These are phyloP conservation scores for Agelastica alni DNA, from an alignment of 2,888 invertebrate genomes.

Conservation along the genomic window DNA sequence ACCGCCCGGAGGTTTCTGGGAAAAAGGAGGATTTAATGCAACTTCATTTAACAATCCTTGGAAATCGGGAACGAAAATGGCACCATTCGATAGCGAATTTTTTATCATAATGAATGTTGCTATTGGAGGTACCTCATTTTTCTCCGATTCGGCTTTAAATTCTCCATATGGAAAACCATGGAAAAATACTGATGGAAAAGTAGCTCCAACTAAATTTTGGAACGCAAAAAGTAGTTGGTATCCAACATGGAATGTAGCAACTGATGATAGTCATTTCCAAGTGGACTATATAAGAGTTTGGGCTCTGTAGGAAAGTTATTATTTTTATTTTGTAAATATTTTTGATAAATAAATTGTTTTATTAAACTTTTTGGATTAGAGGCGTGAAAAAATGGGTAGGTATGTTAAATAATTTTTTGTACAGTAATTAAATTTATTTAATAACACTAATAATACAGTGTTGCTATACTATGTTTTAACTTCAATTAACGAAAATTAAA, in stretches of 20 bases:
- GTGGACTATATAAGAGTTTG: conserved; percentile 70
- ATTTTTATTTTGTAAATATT: too few relatives aligned
- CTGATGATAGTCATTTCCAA: conserved; percentile 63
- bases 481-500: too few relatives aligned
- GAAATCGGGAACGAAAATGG: conserved; percentile 61
- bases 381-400: too few relatives aligned
- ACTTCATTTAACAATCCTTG: conserved; percentile 62
- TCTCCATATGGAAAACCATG: conserved; percentile 66
- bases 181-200: conserved; percentile 55
- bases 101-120: conserved; percentile 63
- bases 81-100: conserved; percentile 73
- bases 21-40: conserved; percentile 62
- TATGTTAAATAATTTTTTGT: not conserved
- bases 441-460: too few relatives aligned
- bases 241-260: conserved; percentile 58
- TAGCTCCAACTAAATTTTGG: conserved; percentile 66
- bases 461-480: too few relatives aligned
- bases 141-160: conserved; percentile 64
- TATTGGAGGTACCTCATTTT: conserved; percentile 67
- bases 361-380: too few relatives aligned
- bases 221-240: conserved; percentile 60
- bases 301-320: conserved; percentile 52
- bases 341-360: too few relatives aligned
- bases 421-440: too few relatives aligned
- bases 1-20: conserved; percentile 68